Conservation (phyloP, 2,888 invertebrate genomes). For the Oligia strigilis region DNA sequence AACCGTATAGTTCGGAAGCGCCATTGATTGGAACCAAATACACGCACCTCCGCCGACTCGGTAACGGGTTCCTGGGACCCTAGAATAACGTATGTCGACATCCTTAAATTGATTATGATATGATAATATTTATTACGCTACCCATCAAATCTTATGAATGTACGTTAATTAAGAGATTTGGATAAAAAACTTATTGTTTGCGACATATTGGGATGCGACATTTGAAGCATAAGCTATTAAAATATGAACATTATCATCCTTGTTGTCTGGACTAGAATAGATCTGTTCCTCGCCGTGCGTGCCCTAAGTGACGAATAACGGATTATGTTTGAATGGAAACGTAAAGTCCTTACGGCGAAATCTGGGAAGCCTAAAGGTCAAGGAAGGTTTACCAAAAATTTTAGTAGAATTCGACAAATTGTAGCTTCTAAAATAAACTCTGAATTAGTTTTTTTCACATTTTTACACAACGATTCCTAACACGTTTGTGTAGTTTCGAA, state of each 20-base stretch:
- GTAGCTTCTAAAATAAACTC: neutral
- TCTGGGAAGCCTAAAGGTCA: constrained; percentile 33
- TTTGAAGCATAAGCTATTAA: constrained; percentile 6
- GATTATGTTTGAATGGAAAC: constrained; percentile 36
- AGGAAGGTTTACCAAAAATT: constrained; percentile 21
- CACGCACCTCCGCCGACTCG: neutral
- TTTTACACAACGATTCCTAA: too few species aligned
- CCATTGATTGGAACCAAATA: neutral
- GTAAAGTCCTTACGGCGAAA: constrained; percentile 4
- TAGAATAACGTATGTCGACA: too few species aligned
- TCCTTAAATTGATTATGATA: too few species aligned
- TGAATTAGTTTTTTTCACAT: neutral
- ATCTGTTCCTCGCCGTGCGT: constrained; percentile 37
- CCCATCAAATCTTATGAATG: too few species aligned
- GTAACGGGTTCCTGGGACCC: neutral
- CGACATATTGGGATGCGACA: neutral
- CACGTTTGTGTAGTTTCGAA: too few species aligned
- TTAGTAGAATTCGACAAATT: neutral
- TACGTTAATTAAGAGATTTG: too few species aligned
- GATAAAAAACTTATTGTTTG: too few species aligned
- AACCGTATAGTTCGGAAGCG: neutral
- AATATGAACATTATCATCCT: too few species aligned
- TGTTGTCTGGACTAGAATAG: constrained; percentile 35
- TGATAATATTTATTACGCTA: too few species aligned
- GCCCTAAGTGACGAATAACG: constrained; percentile 39